phyloP scores from a whole-genome alignment of 1,140 invertebrate species.

The Drosophila athabasca region DNA sequence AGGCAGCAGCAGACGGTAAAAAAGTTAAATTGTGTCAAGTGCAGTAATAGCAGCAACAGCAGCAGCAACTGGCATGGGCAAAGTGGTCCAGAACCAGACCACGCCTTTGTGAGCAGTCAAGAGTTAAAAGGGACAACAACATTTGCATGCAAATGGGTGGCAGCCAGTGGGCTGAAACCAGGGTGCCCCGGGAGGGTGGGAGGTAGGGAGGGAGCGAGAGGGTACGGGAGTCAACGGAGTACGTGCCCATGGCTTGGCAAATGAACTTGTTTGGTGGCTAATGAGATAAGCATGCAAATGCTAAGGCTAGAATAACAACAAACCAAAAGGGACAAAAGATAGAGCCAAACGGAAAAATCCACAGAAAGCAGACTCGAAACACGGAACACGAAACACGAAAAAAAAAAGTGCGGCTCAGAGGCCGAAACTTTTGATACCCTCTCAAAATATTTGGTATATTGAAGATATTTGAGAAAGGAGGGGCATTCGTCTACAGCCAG shows the following conservation, averaged over 20 bases:
- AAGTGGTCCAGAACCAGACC: conserved; percentile 28
- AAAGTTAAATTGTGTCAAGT: conserved; percentile 62
- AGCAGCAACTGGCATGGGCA: neutral
- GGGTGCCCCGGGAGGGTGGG: neutral
- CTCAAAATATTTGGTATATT: too few species aligned
- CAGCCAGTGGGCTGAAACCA: conserved; percentile 11
- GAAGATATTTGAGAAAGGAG: too few species aligned
- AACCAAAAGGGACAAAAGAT: conserved; percentile 20
- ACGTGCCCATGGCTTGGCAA: conserved; percentile 62
- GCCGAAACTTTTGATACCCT: too few species aligned
- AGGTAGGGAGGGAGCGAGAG: too few species aligned
- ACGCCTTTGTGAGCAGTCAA: conserved; percentile 53
- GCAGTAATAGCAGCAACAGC: conserved; percentile 23
- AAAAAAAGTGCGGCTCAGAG: too few species aligned
- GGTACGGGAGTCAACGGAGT: neutral
- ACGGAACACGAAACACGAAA: neutral
- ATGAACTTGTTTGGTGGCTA: conserved; percentile 77
- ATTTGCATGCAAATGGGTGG: conserved; percentile 70
- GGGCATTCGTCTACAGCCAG: too few species aligned
- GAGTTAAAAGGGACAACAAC: conserved; percentile 60
- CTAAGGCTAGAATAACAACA: conserved; percentile 13
- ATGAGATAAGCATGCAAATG: conserved; percentile 76
- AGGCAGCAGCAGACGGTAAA: conserved; percentile 1
- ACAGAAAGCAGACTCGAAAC: conserved; percentile 12
- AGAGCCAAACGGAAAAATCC: conserved; percentile 11